These are phyloP conservation scores for Rhegmatorhina hoffmannsi DNA, from an alignment of 2,113 vertebrate genomes.

Conservation along the genomic window DNA sequence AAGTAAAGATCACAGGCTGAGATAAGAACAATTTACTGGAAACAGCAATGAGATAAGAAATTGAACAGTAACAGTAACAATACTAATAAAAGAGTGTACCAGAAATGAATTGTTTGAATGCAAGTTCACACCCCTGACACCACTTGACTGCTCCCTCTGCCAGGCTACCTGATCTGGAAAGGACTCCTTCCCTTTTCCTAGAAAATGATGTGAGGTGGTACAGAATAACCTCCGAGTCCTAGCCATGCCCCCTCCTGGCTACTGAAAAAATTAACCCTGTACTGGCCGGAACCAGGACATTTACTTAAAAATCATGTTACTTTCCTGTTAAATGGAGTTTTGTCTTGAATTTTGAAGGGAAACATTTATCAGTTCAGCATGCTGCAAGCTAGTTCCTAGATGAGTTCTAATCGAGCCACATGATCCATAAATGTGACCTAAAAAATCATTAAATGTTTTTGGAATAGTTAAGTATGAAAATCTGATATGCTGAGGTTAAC, in stretches of 20 bases:
- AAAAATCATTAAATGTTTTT: not conserved
- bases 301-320: not conserved
- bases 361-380: not conserved
- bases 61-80: not conserved
- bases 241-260: not conserved
- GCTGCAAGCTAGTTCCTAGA: not conserved
- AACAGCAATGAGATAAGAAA: not conserved
- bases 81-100: not conserved
- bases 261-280: not conserved
- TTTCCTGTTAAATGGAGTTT: not conserved
- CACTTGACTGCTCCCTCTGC: not conserved
- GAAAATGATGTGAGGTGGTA: not conserved
- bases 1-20: not conserved
- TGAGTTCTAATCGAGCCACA: not conserved
- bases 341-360: not conserved
- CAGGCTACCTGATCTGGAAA: not conserved
- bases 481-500: not conserved
- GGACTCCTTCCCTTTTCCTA: not conserved
- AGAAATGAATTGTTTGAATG: rapidly evolving
- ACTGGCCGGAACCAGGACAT: not conserved
- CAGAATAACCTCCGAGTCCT: not conserved
- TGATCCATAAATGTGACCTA: not conserved
- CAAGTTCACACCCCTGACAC: not conserved
- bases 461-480: not conserved
- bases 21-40: not conserved